Conservation (phyloP, 2,888 invertebrate species). For the Pimpla rufipes region DNA sequence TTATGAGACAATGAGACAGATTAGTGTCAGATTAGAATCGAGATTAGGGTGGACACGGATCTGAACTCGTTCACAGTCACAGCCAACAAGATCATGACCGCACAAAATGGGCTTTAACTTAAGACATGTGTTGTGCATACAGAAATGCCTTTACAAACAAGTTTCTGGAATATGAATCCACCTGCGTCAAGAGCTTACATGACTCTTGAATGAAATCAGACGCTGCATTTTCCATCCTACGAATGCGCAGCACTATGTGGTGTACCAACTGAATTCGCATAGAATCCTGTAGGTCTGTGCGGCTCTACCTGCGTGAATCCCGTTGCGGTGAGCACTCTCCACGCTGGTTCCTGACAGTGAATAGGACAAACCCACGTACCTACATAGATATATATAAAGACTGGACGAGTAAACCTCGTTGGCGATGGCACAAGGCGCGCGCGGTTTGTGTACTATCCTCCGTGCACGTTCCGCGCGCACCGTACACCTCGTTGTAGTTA, state of each 20-base stretch:
- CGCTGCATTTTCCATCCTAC: slow-evolving; percentile 1
- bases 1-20: too few relatives aligned
- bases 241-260: slow-evolving; percentile 2
- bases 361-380: slow-evolving; percentile 17
- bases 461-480: not conserved
- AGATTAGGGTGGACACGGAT: too few relatives aligned
- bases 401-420: slow-evolving; percentile 20
- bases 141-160: too few relatives aligned
- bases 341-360: slow-evolving; percentile 22
- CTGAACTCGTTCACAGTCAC: too few relatives aligned
- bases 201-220: not conserved
- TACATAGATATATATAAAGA: slow-evolving; percentile 23
- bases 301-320: not conserved
- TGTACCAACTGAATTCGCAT: slow-evolving; percentile 17
- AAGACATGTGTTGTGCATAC: too few relatives aligned
- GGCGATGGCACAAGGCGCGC: slow-evolving; percentile 40
- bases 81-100: too few relatives aligned
- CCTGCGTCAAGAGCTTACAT: not conserved
- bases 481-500: slow-evolving; percentile 56
- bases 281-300: not conserved
- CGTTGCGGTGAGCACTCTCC: slow-evolving; percentile 16
- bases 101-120: too few relatives aligned
- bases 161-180: not conserved
- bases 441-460: slow-evolving; percentile 22
- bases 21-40: too few relatives aligned